Evolutionary conservation across 2,888 invertebrate species (phyloP).

Genomic region (Cryptosula pallasiana): DNA sequence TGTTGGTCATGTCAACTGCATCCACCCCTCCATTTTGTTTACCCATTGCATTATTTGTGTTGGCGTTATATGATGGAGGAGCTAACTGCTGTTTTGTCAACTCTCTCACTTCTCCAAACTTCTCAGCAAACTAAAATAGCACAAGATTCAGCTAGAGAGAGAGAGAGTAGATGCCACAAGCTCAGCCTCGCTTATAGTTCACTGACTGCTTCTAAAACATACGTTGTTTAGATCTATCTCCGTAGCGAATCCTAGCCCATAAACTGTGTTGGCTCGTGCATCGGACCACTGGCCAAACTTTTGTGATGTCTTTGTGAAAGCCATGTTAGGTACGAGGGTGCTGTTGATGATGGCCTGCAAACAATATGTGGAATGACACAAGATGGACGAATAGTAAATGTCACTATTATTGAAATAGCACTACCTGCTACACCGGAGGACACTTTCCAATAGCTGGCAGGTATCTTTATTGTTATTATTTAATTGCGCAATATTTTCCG

Average conservation of each 20-base stretch:
- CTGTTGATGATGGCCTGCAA: slow-evolving; percentile 91
- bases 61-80: background rate
- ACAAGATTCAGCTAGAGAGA: no score
- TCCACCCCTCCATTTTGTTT: background rate
- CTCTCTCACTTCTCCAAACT: slow-evolving; percentile 96
- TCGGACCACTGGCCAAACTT: slow-evolving; percentile 99
- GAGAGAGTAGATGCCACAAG: no score
- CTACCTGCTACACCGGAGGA: no score
- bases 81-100: slow-evolving; percentile 62
- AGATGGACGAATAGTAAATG: no score
- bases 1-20: background rate
- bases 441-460: no score
- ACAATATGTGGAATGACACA: no score
- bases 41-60: background rate
- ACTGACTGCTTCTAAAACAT: no score
- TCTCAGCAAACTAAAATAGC: slow-evolving; percentile 83
- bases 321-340: slow-evolving; percentile 95
- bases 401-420: no score
- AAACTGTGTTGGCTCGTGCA: slow-evolving; percentile 90
- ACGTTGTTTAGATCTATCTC: slow-evolving; percentile 86
- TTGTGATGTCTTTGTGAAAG: slow-evolving; percentile 96
- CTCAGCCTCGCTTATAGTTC: no score
- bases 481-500: no score
- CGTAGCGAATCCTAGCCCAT: slow-evolving; percentile 90
- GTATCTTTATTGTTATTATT: no score